Evolutionary conservation across 2,797 vertebrate genomes (phyloP), one percentile per base, ranked within the genome.

Genomic region (Hylomyscus alleni): DNA sequence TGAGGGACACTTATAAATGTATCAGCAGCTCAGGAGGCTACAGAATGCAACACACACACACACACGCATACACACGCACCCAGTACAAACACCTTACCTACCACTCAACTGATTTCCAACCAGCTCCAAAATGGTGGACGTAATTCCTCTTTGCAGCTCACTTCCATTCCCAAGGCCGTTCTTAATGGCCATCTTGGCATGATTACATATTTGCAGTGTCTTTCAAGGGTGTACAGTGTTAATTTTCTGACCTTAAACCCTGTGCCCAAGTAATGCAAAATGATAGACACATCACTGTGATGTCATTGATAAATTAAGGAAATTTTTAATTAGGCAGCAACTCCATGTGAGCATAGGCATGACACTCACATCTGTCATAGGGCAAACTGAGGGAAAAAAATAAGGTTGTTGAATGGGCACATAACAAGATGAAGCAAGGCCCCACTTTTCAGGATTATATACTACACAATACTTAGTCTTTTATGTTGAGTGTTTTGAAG

Each of bases 31-130:
- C 44, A 31, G 44, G 47, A 73, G 10, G 65, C 40, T 56, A 1
- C 19, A 1, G 15, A 81, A 56, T 13, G 19, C 8, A 24, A 31
- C 52, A 52, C 52, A 52, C 52, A 44, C 44, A 44, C 44, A 44
- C 10, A 0, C 17, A 47, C 12, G 0, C 11, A 1, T 12, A 31
- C 14, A 19, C 3, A 14, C 9, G 0, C 15, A 24, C 15, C 0
- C 2, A 2, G 8, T 4, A 3, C 7, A 44, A n/a, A 34, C 31
- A 0, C 2, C 1, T 1, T 47, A 24, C 5, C 34, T 12, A 4
- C 22, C 37, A 1, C 24, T 26, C 13, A n/a, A 0, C 9, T 65
- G 6, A 37, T 52, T n/a, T 20, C n/a, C 26, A 31, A 12, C 26
- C 44, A 34, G 0, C 47, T 10, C 3, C 31, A 50, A 1, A 17